A percentile compares a stretch with the other conserved stretches of the same genome.
phyloP scores from a whole-genome alignment of 2,888 invertebrate species.

The Strigamia crassipes region DNA sequence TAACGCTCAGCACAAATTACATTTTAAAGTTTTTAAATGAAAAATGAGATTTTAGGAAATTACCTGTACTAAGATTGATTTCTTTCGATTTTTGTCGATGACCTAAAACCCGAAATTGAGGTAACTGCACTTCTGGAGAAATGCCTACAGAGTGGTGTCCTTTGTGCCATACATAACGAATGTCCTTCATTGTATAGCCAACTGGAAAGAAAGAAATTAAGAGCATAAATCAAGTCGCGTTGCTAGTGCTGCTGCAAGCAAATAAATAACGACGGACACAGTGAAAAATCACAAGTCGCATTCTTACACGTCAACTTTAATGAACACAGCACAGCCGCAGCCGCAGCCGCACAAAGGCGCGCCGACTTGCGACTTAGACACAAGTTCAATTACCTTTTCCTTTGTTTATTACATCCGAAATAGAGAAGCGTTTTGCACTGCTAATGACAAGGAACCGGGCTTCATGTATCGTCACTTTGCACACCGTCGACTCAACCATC shows the following conservation, averaged over 20 bases:
- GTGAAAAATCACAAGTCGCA: neutral
- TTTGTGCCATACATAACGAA: conserved; percentile 96
- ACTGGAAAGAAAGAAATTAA: conserved; percentile 66
- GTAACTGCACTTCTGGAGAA: conserved; percentile 92
- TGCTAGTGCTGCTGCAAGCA: no score
- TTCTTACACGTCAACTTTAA: neutral
- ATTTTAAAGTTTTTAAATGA: no score
- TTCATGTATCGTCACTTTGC: conserved; percentile 1
- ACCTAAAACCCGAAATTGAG: conserved; percentile 97
- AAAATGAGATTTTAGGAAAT: no score
- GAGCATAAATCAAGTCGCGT: neutral
- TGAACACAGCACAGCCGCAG: neutral
- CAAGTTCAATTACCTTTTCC: neutral
- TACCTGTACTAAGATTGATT: conserved; percentile 96
- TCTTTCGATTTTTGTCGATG: conserved; percentile 94
- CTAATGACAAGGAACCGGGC: conserved; percentile 16
- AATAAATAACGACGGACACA: neutral
- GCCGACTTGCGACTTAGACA: neutral
- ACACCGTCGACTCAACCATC: neutral
- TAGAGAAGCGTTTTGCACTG: neutral
- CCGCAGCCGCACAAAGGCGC: neutral
- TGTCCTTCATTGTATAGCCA: conserved; percentile 98
- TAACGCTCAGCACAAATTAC: no score
- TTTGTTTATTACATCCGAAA: conserved; percentile 28
- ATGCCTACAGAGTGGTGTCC: conserved; percentile 93